These are phyloP conservation scores for Ornithorhynchus anatinus DNA, from an alignment of 2,113 vertebrate genomes.

Conservation along the genomic window DNA sequence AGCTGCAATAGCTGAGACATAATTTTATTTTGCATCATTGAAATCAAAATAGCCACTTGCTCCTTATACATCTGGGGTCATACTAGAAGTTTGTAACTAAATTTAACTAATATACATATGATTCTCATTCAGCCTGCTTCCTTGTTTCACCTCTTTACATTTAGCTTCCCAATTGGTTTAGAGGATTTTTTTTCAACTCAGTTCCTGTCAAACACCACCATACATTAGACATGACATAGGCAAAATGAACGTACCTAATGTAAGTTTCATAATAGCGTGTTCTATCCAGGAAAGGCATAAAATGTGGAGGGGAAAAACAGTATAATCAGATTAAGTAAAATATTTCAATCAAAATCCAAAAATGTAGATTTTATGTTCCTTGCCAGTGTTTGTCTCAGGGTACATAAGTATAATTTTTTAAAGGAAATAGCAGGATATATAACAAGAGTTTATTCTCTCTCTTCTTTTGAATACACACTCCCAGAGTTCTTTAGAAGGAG, in stretches of 20 bases:
- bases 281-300: constrained; percentile 87
- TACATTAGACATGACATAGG: background rate
- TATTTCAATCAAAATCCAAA: constrained; percentile 36
- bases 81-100: no score
- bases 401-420: background rate
- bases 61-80: no score
- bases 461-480: background rate
- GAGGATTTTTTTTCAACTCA: background rate
- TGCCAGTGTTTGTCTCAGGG: background rate
- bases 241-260: constrained; percentile 86
- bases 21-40: no score
- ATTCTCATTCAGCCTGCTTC: no score
- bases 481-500: background rate
- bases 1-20: no score
- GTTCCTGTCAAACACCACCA: background rate
- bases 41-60: no score
- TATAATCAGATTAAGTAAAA: constrained; percentile 60
- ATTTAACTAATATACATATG: no score
- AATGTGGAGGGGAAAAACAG: constrained; percentile 74
- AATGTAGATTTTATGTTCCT: constrained; percentile 32
- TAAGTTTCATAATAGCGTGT: constrained; percentile 98
- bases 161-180: background rate
- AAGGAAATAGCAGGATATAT: background rate
- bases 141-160: no score
- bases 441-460: background rate